These are phyloP conservation scores for Deilephila porcellus DNA, from an alignment of 2,888 invertebrate genomes.

Conservation along the genomic window DNA sequence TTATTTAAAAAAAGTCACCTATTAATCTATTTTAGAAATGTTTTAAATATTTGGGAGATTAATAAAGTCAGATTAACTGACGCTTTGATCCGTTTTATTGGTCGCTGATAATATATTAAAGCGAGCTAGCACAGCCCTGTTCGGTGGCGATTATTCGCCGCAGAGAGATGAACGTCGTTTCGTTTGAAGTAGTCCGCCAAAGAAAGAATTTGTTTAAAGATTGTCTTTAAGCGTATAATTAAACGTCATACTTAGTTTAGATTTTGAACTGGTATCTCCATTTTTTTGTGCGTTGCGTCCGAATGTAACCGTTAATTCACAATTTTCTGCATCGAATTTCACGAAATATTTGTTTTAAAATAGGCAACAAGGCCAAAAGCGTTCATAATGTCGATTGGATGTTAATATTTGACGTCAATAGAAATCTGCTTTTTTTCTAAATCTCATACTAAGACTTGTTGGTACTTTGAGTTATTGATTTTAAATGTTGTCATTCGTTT, in stretches of 20 bases:
- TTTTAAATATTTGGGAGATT: not conserved
- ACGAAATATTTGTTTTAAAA: conserved; percentile 27
- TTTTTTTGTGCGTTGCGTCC: conserved; percentile 26
- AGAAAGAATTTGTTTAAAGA: conserved; percentile 38
- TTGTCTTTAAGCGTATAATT: conserved; percentile 31
- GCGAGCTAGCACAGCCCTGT: conserved; percentile 20
- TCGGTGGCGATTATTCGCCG: conserved; percentile 33
- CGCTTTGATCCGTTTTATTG: not conserved
- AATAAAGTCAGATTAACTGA: not conserved
- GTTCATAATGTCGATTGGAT: conserved; percentile 2
- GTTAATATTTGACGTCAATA: not conserved
- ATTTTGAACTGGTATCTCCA: conserved; percentile 23
- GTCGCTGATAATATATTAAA: too few species aligned
- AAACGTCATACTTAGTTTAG: conserved; percentile 28
- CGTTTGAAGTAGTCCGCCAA: conserved; percentile 28
- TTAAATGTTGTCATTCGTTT: too few species aligned
- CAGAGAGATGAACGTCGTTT: conserved; percentile 38
- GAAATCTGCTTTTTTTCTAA: not conserved
- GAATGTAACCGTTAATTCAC: conserved; percentile 26
- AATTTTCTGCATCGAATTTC: conserved; percentile 25
- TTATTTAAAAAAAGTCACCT: too few species aligned
- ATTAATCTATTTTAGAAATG: not conserved
- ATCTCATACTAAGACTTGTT: too few species aligned
- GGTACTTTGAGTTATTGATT: too few species aligned
- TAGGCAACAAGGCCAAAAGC: conserved; percentile 17